Base-by-base conservation (phyloP, 1,140 invertebrate species). In the Platorchestia sp. region DNA sequence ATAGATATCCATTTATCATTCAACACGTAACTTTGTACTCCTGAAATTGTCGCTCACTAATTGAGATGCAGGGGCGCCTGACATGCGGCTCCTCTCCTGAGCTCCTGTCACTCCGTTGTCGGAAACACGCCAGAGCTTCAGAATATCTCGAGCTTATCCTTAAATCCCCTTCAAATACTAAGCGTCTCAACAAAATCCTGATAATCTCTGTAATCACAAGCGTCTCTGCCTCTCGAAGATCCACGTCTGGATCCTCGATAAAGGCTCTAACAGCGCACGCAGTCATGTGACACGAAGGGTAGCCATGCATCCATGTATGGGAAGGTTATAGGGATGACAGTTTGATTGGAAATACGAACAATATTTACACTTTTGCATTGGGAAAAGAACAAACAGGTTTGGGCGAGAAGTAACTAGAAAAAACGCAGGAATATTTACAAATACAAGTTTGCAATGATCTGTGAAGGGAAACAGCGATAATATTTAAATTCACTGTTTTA, bases 151-250 rank as follows among this genome's bases (percentile, higher is more conserved):
- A 89, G 87, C 5, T 89, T 89, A 89, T 89, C 87, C 43, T 44
- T 41, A 42, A 43, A 89, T 89, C 87, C 87, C 87, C 41, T 89
- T 36, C 87, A 89, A 89, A 89, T 89, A 42, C 87, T 44, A 41
- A 89, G 87, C 41, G 87, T 42, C 87, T 89, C 87, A 44, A 89
- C 87, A 41, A 42, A 89, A 89, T 89, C 87, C 43, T 41, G 87
- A 89, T 89, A 89, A 89, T 89, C 87, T 89, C 87, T 42, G 87
- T 44, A 44, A 89, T 89, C 87, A 89, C 87, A 44, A 41, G 87
- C 87, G 87, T 89, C 87, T 89, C n/a, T 89, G 41, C 59, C 59
- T 75, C 59, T 75, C 27, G 59, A 75, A 75, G 27, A 75, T 75
- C 59, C 14, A 3, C 27, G 59, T 27, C 27, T 22, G 59, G 14